Evolutionary conservation across 2,888 invertebrate species (phyloP).

Genomic region (Trachelus stipa): DNA sequence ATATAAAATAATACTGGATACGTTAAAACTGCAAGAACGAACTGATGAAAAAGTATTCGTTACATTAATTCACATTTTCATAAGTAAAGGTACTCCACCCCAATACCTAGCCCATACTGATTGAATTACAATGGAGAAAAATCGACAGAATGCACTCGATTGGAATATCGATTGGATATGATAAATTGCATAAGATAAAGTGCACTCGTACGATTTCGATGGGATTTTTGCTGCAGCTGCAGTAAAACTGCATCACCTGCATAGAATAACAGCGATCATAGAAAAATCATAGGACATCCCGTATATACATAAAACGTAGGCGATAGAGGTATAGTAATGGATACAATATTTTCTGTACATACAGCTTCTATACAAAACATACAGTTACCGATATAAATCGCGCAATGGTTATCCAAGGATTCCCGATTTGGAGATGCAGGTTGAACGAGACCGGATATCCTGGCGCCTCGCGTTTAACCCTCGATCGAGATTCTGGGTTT

Average conservation of each 20-base stretch:
- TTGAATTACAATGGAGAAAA: not conserved
- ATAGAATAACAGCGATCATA: not conserved
- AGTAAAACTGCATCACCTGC: not conserved
- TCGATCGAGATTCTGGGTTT: conserved; percentile 14
- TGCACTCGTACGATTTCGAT: not conserved
- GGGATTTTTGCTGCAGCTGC: not conserved
- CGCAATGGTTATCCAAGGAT: not conserved
- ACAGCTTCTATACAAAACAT: not conserved
- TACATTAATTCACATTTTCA: not conserved
- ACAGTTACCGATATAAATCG: not conserved
- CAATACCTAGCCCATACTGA: not conserved
- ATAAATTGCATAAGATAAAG: not conserved
- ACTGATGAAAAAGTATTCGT: not conserved
- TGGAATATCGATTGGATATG: not conserved
- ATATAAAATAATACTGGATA: not conserved
- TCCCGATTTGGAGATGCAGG: conserved; percentile 8
- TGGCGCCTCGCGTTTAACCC: conserved; percentile 22
- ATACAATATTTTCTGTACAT: not conserved
- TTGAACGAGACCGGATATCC: conserved; percentile 20
- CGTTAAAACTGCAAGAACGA: not conserved
- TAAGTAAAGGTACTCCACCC: not conserved
- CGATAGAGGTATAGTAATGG: not conserved
- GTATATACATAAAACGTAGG: not conserved
- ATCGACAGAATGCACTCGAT: not conserved
- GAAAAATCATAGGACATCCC: not conserved